Evolutionary conservation across 2,888 invertebrate species (phyloP), one percentile per base, ranked within the genome.

Genomic region (Oeneis ivallda): DNA sequence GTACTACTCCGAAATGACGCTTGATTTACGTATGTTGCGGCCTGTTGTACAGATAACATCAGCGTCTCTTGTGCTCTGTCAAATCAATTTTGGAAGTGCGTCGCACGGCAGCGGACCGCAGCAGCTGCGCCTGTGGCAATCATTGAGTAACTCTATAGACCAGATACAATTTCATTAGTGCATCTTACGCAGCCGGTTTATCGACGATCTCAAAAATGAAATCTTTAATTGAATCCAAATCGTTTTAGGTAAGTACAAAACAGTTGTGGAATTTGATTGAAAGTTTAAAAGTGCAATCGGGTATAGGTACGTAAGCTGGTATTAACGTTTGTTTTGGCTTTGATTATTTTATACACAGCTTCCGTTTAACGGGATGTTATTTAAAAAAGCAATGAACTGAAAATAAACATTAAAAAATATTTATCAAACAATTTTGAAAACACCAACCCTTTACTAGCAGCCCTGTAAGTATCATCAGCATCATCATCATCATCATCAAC

Each of bases 81-180:
- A 69, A 71, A 68, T 70, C 68, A 62, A 50, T 68, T 76, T 74
- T 71, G 67, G 73, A 74, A 72, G 68, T 73, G 75, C 75, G 71
- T 72, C 76, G 78, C 75, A 76, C 69, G 37, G 7, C 37, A 9
- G 8, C 7, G 65, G 71, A 69, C 72, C 74, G 72, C 70, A 75
- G 76, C 71, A 75, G 76, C 76, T 70, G 75, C 76, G 9, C n/a
- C 32, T 43, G 63, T 53, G 76, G 83, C 83, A 83, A 74, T 75
- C 81, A 78, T 88, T 85, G 76, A 79, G 86, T 82, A 86, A 87
- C 83, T 83, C 82, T 74, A 84, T 85, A 82, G 79, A 75, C 77
- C 75, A 79, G 77, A 81, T 84, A 83, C 83, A 80, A 84, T 85
- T 84, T 82, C 77, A 74, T 78, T 77, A 79, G 75, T 79, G 80